Evolutionary conservation across 2,797 vertebrate species (phyloP).

Genomic region (Naso thynnoides): DNA sequence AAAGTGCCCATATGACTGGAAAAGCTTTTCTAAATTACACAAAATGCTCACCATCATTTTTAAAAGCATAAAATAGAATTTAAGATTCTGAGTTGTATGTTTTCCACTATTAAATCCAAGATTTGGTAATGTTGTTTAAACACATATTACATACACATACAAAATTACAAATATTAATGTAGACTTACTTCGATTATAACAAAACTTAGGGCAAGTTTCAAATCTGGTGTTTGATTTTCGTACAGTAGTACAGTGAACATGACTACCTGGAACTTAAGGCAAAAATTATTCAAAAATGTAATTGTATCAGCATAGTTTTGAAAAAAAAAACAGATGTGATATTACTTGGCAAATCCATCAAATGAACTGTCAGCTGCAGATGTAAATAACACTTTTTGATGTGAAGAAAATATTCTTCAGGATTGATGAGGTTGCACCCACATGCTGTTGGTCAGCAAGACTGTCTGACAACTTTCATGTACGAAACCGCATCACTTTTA

Average conservation of each 20-base stretch:
- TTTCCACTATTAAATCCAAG: background rate
- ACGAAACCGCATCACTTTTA: conserved; percentile 8
- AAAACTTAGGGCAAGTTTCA: background rate
- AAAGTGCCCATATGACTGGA: background rate
- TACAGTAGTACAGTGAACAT: background rate
- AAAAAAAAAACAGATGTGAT: too few species aligned
- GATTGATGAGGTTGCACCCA: conserved; percentile 31
- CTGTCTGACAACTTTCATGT: conserved; percentile 14
- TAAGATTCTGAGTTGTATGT: background rate
- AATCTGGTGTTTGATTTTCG: background rate
- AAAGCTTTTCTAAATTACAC: too few species aligned
- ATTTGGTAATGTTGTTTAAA: background rate
- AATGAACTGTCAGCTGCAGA: background rate
- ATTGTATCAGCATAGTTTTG: too few species aligned
- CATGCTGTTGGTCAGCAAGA: conserved; percentile 20
- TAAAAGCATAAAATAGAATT: background rate
- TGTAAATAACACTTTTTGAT: conserved; percentile 24
- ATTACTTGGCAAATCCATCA: too few species aligned
- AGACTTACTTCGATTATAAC: background rate
- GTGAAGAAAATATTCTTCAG: conserved; percentile 7
- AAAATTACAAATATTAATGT: conserved; percentile 14
- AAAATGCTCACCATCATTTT: background rate
- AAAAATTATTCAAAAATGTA: background rate
- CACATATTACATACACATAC: background rate
- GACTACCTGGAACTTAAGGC: background rate